Evolutionary conservation across 2,113 vertebrate species (phyloP).

Genomic region (Equus quagga): DNA sequence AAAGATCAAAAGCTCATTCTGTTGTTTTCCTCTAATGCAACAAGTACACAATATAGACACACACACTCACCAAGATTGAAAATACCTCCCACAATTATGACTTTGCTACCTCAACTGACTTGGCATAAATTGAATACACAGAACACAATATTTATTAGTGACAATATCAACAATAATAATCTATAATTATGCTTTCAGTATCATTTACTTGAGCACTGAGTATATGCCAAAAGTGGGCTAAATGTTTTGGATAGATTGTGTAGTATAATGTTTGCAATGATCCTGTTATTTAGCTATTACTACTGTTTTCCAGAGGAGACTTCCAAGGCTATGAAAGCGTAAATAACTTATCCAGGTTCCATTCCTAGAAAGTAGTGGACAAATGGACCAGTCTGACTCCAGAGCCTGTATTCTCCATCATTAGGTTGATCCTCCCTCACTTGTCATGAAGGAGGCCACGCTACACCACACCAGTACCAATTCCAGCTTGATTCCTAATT

Average conservation of each 20-base stretch:
- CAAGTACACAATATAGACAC: neutral
- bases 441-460: accelerated
- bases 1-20: neutral
- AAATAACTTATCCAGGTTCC: neutral
- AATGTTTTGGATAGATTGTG: neutral
- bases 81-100: neutral
- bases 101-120: neutral
- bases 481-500: neutral
- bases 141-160: neutral
- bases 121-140: neutral
- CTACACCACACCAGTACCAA: accelerated
- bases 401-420: neutral
- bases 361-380: neutral
- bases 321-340: neutral
- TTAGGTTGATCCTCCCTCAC: neutral
- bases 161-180: neutral
- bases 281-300: neutral
- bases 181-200: neutral
- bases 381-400: neutral
- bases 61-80: neutral
- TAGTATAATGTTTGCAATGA: neutral
- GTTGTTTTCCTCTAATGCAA: neutral
- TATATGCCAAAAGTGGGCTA: neutral
- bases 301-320: neutral
- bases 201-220: neutral